Evolutionary conservation across 2,888 invertebrate genomes (phyloP).

Genomic region (Exocentrus adspersus): DNA sequence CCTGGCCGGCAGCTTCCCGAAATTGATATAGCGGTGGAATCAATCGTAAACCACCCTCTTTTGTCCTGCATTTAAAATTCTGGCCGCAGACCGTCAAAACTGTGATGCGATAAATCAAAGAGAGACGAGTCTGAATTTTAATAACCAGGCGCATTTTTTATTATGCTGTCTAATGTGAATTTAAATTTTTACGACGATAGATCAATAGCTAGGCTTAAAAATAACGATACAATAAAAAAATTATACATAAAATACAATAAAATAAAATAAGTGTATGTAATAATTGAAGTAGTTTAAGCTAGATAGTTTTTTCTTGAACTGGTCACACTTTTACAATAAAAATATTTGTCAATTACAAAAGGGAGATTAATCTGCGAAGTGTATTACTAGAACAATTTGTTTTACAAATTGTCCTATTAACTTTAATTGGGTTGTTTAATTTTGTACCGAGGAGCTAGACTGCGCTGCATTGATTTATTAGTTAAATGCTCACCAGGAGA

Average conservation of each 20-base stretch:
- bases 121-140: constrained; percentile 7
- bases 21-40: too few relatives aligned
- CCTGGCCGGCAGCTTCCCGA: too few relatives aligned
- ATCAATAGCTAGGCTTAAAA: not conserved
- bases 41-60: not conserved
- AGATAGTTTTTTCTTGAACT: too few relatives aligned
- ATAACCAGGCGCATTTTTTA: constrained; percentile 9
- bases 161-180: constrained; percentile 2
- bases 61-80: constrained; percentile 34
- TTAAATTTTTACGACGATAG: not conserved
- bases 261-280: too few relatives aligned
- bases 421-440: not conserved
- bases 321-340: too few relatives aligned
- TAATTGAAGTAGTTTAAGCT: too few relatives aligned
- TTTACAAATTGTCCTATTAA: not conserved
- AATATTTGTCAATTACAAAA: too few relatives aligned
- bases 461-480: not conserved
- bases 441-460: not conserved
- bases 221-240: not conserved
- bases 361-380: too few relatives aligned
- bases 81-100: constrained; percentile 39
- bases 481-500: not conserved
- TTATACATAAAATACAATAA: too few relatives aligned
- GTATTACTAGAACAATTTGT: not conserved
- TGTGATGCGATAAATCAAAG: constrained; percentile 44